Base-by-base conservation (phyloP, 2,113 vertebrate genomes). In the Callorhinus ursinus region DNA sequence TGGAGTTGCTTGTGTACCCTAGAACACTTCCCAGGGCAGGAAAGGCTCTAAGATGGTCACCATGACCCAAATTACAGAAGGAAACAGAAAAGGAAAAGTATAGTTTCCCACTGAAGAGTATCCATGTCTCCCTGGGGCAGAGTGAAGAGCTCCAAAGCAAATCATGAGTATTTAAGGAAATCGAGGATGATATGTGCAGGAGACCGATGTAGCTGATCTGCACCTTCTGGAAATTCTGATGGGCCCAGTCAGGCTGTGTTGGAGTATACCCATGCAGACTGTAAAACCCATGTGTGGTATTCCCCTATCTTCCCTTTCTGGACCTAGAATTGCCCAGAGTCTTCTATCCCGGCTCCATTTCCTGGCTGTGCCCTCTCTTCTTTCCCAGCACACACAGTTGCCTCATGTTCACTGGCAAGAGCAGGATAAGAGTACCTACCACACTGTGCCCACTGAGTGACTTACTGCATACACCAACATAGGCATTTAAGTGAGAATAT, bases 181-280 rank as follows among this genome's bases (percentile, higher is more conserved):
- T 19, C 13, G 42, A 74, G 4, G 19, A 19, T 7, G 8, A 71
- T 24, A 39, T 26, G 18, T 28, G 2, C 7, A 31, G n/a, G 4
- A 55, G 0, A 67, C 14, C 42, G 1, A 4, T 65, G 6, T 1
- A 69, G 7, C 33, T 21, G 6, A 83, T 0, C 4, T 24, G 7
- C 0, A 46, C 12, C 39, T 76, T 76, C 42, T 82, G 39, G 59
- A 81, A 76, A 57, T 85, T 77, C 53, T 65, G 5, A 33, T 36
- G 59, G 39, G 1, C 5, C 65, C 2, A 26, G 7, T 65, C 59
- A 81, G 33, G 1, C 1, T 83, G 28, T 16, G 31, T 2, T 59
- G 4, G 24, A 93, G 67, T 22, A 81, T 51, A 79, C 39, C 36
- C 26, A 10, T 33, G 13, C 1, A 39, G 14, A 53, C 1, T 26